Percentiles rank a stretch among this genome's conserved stretches.
These are phyloP conservation scores for Scaptodrosophila lebanonensis DNA, from an alignment of 1,140 invertebrate species.

Conservation along the genomic window DNA sequence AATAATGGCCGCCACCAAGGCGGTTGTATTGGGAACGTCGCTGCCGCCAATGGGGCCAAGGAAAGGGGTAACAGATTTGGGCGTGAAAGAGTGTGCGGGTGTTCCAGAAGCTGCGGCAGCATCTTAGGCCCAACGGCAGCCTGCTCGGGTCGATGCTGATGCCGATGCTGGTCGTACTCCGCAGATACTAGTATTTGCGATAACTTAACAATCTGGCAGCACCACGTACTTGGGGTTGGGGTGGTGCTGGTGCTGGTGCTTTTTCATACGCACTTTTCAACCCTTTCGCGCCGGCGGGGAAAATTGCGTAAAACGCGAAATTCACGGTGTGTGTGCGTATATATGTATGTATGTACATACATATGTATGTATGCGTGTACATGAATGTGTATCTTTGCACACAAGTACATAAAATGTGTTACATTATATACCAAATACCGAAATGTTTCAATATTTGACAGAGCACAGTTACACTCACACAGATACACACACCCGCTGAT, in stretches of 20 bases:
- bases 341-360: neutral
- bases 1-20: constrained; percentile 55
- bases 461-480: no score
- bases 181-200: no score
- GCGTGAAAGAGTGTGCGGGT: no score
- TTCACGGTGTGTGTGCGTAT: constrained; percentile 26
- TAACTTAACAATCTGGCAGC: neutral
- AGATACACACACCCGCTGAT: no score
- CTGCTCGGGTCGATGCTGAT: neutral
- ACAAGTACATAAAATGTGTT: constrained; percentile 2
- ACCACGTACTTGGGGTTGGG: constrained; percentile 4
- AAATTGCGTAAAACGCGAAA: constrained; percentile 73
- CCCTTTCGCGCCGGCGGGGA: constrained; percentile 67
- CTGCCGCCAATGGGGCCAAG: neutral
- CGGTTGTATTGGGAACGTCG: neutral
- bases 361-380: constrained; percentile 9
- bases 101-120: constrained; percentile 18
- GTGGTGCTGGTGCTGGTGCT: constrained; percentile 28
- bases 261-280: constrained; percentile 64
- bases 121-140: constrained; percentile 15
- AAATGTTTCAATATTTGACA: constrained; percentile 47
- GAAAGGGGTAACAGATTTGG: constrained; percentile 20
- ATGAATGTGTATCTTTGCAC: constrained; percentile 17
- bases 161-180: no score
- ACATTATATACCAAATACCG: constrained; percentile 59